These are phyloP conservation scores for Gymnarchus niloticus DNA, from an alignment of 2,113 vertebrate species.

Conservation along the genomic window DNA sequence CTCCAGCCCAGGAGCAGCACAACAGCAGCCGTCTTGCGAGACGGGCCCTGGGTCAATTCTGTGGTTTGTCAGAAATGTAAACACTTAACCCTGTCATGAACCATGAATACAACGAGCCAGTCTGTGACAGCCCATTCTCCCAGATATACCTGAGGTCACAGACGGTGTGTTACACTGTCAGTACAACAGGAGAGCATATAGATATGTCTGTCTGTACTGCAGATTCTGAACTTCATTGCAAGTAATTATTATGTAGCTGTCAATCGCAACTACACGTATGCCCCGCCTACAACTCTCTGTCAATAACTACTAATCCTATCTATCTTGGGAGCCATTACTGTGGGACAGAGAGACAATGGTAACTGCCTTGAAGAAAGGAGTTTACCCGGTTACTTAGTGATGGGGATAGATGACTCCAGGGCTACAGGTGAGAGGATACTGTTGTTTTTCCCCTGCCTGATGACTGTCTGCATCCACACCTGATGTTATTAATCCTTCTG, in stretches of 20 bases:
- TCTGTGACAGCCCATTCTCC: neutral
- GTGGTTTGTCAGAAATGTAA: constrained; percentile 42
- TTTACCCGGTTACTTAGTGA: neutral
- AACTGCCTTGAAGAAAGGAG: neutral
- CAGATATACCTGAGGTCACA: neutral
- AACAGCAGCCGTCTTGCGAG: constrained; percentile 8
- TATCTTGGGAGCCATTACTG: neutral
- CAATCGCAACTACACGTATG: neutral
- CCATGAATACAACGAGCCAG: constrained; percentile 29
- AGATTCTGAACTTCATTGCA: neutral
- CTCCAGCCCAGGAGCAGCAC: neutral
- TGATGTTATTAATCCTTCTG: neutral
- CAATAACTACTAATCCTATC: neutral
- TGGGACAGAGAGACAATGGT: neutral
- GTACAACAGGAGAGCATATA: constrained; percentile 2
- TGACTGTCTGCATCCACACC: neutral
- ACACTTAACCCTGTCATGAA: constrained; percentile 38
- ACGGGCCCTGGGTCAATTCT: constrained; percentile 43
- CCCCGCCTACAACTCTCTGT: neutral
- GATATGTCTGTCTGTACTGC: neutral
- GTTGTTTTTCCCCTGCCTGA: no score
- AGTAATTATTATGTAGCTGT: neutral
- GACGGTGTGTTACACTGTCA: neutral
- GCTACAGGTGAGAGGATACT: no score
- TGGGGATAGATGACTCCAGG: neutral